A percentile compares a stretch with the other conserved stretches of the same genome.
phyloP scores from a whole-genome alignment of 2,797 vertebrate species.

The Megalops cyprinoides region DNA sequence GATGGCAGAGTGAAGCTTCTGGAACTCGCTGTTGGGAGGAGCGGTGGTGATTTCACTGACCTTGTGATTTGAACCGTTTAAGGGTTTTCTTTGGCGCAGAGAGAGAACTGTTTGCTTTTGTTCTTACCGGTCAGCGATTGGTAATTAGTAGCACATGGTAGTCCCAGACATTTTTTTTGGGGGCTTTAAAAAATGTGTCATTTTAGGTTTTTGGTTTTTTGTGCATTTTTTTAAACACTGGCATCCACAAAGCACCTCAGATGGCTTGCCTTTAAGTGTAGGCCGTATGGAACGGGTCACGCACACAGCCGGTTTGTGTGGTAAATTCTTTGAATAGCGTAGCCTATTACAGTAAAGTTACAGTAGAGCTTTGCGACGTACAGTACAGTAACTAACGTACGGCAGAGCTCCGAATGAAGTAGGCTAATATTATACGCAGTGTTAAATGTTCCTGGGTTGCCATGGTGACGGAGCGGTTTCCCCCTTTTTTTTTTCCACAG shows the following conservation, averaged over 20 bases:
- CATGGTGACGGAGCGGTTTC: background rate
- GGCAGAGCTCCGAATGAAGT: background rate
- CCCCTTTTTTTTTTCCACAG: background rate
- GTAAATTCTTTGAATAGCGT: background rate
- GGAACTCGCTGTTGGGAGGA: background rate
- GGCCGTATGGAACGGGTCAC: background rate
- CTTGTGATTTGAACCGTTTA: no score
- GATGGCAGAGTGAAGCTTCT: background rate
- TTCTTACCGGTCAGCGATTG: background rate
- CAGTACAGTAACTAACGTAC: background rate
- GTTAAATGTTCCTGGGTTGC: conserved; percentile 10
- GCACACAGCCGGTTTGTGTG: background rate
- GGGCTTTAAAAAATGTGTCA: no score
- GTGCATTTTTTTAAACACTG: no score
- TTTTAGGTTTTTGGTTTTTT: background rate
- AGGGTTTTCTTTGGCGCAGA: no score
- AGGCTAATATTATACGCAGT: background rate
- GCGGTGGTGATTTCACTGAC: background rate
- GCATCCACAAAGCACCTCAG: background rate
- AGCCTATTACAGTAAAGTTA: no score
- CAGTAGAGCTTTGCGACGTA: background rate
- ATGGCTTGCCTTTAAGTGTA: background rate
- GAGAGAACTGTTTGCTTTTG: background rate
- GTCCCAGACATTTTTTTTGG: no score
- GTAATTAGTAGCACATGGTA: background rate